Percentiles rank a stretch among this genome's conserved stretches.
Evolutionary conservation across 2,888 invertebrate genomes (phyloP).

Genomic region (Scaptomyza flava): DNA sequence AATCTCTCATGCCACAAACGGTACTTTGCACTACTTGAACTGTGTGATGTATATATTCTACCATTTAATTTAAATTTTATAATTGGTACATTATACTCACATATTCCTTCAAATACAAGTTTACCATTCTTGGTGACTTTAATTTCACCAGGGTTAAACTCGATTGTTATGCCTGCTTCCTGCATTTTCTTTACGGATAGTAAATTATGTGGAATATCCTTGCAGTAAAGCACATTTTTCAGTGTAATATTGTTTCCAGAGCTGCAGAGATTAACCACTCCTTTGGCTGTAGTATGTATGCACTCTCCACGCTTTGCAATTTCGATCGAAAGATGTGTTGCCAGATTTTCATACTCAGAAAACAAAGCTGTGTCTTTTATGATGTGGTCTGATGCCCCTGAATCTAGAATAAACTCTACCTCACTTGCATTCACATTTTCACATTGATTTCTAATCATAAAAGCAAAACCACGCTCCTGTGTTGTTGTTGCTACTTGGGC

Average conservation of each 20-base stretch:
- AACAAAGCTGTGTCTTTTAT: not conserved
- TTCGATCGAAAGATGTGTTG: not conserved
- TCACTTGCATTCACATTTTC: not conserved
- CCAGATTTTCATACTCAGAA: not conserved
- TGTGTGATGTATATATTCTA: constrained; percentile 60
- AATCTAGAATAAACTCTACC: not conserved
- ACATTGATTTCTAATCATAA: not conserved
- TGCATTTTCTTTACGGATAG: constrained; percentile 1
- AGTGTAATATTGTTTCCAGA: too few relatives aligned
- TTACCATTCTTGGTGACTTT: constrained; percentile 9
- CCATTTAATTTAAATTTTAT: constrained; percentile 27
- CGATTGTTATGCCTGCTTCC: constrained; percentile 3
- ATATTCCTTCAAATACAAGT: constrained; percentile 8
- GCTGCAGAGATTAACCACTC: too few relatives aligned
- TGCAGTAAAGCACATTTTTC: too few relatives aligned
- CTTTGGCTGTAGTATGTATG: constrained; percentile 10
- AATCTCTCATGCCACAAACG: constrained; percentile 7
- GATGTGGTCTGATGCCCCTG: not conserved
- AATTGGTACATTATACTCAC: constrained; percentile 19
- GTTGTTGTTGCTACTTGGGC: not conserved
- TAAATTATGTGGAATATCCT: too few relatives aligned
- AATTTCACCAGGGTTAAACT: constrained; percentile 17
- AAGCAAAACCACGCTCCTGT: not conserved
- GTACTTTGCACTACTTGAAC: too few relatives aligned
- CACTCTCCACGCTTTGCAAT: not conserved